These are phyloP conservation scores for Lipotes vexillifer DNA, from an alignment of 2,113 vertebrate species.

Conservation along the genomic window DNA sequence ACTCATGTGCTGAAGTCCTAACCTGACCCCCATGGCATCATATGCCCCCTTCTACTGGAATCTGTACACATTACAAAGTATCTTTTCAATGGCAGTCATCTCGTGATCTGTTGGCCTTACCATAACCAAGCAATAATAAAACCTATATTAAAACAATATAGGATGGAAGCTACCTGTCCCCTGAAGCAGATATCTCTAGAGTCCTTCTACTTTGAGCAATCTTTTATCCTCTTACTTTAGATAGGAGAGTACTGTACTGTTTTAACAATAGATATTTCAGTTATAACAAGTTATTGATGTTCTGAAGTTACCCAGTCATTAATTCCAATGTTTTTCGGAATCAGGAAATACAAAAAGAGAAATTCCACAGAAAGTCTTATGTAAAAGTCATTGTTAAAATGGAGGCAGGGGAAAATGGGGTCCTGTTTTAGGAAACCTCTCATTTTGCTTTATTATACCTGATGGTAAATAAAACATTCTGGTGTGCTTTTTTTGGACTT, in stretches of 20 bases:
- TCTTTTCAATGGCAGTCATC: background rate
- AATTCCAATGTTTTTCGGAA: slow-evolving; percentile 15
- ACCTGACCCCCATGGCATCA: too few relatives aligned
- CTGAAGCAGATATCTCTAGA: background rate
- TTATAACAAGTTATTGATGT: background rate
- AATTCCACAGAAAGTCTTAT: slow-evolving; percentile 18
- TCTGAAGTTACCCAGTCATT: background rate
- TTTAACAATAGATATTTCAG: background rate
- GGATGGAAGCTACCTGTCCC: background rate
- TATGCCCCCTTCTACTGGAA: background rate
- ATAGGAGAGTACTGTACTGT: background rate
- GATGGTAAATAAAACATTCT: background rate
- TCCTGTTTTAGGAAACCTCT: slow-evolving; percentile 4
- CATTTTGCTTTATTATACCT: background rate
- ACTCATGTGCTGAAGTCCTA: background rate
- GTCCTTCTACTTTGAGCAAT: background rate
- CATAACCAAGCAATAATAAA: background rate
- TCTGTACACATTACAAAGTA: background rate
- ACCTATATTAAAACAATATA: background rate
- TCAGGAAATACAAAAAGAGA: slow-evolving; percentile 10
- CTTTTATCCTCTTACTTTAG: background rate
- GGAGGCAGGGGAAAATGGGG: background rate
- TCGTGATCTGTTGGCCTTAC: background rate
- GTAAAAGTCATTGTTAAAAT: slow-evolving; percentile 31
- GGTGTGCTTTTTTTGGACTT: background rate